These are phyloP conservation scores for Drosophila mimetica DNA, from an alignment of 2,888 invertebrate species.

Conservation along the genomic window DNA sequence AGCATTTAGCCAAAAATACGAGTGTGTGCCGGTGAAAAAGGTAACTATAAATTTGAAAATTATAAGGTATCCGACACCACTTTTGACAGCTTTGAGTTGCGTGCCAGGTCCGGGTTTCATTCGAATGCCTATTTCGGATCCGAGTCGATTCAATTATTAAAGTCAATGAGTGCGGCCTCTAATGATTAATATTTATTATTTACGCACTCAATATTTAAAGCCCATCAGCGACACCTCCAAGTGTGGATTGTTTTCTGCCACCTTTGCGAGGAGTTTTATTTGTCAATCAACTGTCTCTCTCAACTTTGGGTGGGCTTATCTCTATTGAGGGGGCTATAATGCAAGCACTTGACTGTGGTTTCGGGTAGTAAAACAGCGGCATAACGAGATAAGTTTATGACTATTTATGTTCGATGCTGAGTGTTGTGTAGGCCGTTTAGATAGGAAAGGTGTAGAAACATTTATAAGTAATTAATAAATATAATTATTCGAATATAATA, in stretches of 20 bases:
- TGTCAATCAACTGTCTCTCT: constrained; percentile 32
- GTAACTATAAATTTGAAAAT: constrained; percentile 46
- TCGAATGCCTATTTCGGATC: constrained; percentile 42
- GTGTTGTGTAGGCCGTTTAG: constrained; percentile 2
- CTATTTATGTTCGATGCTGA: constrained; percentile 6
- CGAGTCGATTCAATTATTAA: constrained; percentile 51
- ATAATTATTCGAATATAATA: no score
- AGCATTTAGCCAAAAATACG: constrained; percentile 58
- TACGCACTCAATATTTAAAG: constrained; percentile 67
- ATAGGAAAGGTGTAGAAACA: background rate
- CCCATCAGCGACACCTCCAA: constrained; percentile 32
- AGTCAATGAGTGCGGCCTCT: constrained; percentile 48
- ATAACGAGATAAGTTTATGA: constrained; percentile 4
- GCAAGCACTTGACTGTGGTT: constrained; percentile 19
- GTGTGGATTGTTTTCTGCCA: constrained; percentile 26
- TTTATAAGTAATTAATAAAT: no score
- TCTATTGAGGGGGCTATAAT: constrained; percentile 27
- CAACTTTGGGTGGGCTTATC: constrained; percentile 28
- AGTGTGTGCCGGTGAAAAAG: constrained; percentile 37
- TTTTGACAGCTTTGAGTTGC: constrained; percentile 62
- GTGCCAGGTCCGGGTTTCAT: constrained; percentile 55
- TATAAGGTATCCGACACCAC: constrained; percentile 50
- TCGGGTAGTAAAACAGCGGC: constrained; percentile 16
- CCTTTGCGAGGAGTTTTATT: constrained; percentile 24
- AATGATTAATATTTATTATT: constrained; percentile 70